phyloP scores from a whole-genome alignment of 2,888 invertebrate species.

The Hofmannophila pseudospretella region DNA sequence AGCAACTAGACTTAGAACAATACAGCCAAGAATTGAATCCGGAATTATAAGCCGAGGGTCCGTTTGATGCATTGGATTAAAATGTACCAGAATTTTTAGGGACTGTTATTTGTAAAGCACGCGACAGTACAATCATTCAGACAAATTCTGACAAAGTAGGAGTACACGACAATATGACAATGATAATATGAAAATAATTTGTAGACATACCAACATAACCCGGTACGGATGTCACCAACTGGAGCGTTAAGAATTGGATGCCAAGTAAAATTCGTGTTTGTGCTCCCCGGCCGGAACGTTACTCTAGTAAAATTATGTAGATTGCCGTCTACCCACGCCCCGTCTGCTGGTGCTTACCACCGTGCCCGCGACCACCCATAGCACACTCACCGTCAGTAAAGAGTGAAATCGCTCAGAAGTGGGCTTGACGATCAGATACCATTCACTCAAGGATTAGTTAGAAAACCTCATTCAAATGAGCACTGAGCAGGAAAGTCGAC shows the following conservation, averaged over 20 bases:
- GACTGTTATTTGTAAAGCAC: no score
- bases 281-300: not conserved
- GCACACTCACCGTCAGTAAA: not conserved
- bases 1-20: no score
- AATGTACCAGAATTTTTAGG: no score
- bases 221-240: not conserved
- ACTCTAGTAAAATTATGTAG: not conserved
- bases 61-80: no score
- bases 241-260: slow-evolving; percentile 1
- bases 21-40: no score
- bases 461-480: not conserved
- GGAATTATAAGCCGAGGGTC: no score
- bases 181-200: no score
- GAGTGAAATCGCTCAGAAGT: not conserved
- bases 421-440: not conserved
- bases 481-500: slow-evolving; percentile 1
- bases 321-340: not conserved
- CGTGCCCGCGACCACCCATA: not conserved
- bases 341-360: not conserved
- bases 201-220: no score
- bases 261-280: not conserved
- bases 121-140: no score
- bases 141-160: no score
- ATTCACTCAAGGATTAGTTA: slow-evolving; percentile 4
- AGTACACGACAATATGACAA: no score